Base-by-base conservation (phyloP, 2,113 vertebrate species). In the Daubentonia madagascariensis region DNA sequence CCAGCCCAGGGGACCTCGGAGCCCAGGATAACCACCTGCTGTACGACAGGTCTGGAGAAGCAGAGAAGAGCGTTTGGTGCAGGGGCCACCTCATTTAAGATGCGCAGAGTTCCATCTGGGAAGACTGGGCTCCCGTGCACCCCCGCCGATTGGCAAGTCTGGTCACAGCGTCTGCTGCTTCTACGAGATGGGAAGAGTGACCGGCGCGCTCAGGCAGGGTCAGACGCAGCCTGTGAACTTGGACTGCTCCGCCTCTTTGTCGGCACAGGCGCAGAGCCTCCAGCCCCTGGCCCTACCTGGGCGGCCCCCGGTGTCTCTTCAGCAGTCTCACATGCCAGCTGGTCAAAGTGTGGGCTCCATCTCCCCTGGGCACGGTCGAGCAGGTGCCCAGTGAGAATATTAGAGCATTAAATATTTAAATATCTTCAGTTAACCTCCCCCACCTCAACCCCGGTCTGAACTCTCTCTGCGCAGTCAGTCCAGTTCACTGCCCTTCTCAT, bases 141-240 rank as follows among this genome's bases (percentile, higher is more conserved):
- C 17, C 37, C 20, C 11, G 6, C 2, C 0, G 6, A 1, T 1
- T 0, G 13, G 57, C 59, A 43, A n/a, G 14, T 65, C 23, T 57
- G 9, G 2, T 30, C 4, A 9, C 6, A 6, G 6, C 6, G 8
- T 32, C 30, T 3, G 23, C 40, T 18, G 59, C n/a, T 50, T 18
- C 45, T 45, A 0, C 32, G 28, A 6, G 18, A 7, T 0, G 11
- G 5, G 20, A 78, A 23, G 32, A 68, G 63, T 0, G 3, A 16
- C 70, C 63, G 10, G 45, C 9, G 1, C 40, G n/a, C 61, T 45
- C 40, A 9, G n/a, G 43, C n/a, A 4, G 1, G 1, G 1, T 23
- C n/a, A 40, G n/a, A 32, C 1, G 6, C 37, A 32, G 28, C 37
- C 57, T 48, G 80, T 30, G 67, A 8, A 6, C 65, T 32, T 25